Evolutionary conservation across 2,888 invertebrate species (phyloP).

Genomic region (Cephalotes varians): DNA sequence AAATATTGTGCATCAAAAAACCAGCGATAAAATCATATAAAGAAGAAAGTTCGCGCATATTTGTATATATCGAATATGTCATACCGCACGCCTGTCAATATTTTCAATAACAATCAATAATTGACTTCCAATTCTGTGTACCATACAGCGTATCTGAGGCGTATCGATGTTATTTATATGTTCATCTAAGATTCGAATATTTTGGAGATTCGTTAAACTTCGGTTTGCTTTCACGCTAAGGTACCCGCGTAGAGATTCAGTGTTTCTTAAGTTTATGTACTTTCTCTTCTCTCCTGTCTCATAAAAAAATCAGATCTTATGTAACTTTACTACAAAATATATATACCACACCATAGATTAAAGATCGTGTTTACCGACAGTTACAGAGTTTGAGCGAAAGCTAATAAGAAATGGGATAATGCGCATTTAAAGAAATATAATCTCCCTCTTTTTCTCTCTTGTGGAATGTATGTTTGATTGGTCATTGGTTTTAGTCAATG

Average conservation of each 20-base stretch:
- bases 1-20: conserved; percentile 33
- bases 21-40: conserved; percentile 43
- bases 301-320: conserved; percentile 31
- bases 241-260: background rate
- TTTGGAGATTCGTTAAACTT: conserved; percentile 1
- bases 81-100: conserved; percentile 28
- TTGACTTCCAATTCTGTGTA: background rate
- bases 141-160: background rate
- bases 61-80: too few species aligned
- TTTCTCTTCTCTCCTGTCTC: conserved; percentile 21
- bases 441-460: conserved; percentile 37
- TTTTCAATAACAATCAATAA: conserved; percentile 2
- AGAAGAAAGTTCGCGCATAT: background rate
- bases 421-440: conserved; percentile 55
- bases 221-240: background rate
- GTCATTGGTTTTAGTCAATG: conserved; percentile 61
- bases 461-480: conserved; percentile 72
- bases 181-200: conserved; percentile 23
- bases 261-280: background rate
- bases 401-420: conserved; percentile 50
- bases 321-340: conserved; percentile 11
- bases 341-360: conserved; percentile 3
- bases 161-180: conserved; percentile 3
- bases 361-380: conserved; percentile 7
- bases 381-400: conserved; percentile 51